Percentiles rank a stretch among this genome's conserved stretches.
These are phyloP conservation scores for Tetramorium bicarinatum DNA, from an alignment of 2,888 invertebrate species.

Conservation along the genomic window DNA sequence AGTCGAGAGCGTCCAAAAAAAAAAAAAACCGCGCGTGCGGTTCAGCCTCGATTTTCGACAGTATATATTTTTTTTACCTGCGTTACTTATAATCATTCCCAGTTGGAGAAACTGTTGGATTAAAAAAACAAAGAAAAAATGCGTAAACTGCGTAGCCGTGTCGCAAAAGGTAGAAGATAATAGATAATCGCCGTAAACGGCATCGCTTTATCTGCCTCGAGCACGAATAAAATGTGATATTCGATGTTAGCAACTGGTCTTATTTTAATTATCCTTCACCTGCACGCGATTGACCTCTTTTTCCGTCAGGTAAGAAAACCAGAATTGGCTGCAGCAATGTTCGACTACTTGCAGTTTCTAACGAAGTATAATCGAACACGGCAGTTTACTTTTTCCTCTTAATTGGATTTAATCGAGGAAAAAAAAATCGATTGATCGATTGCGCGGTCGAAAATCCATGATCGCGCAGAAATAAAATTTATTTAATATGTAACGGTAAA, in stretches of 20 bases:
- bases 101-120: constrained; percentile 1
- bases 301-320: constrained; percentile 32
- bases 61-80: not conserved
- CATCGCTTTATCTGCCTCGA: constrained; percentile 51
- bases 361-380: constrained; percentile 49
- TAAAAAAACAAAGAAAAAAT: constrained; percentile 35
- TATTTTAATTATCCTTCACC: constrained; percentile 58
- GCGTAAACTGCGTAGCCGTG: constrained; percentile 10
- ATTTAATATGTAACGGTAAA: constrained; percentile 32
- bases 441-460: constrained; percentile 24
- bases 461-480: constrained; percentile 5
- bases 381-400: constrained; percentile 36
- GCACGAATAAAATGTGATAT: constrained; percentile 45
- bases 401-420: constrained; percentile 41
- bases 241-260: constrained; percentile 49
- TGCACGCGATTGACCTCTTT: constrained; percentile 54
- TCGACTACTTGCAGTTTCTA: constrained; percentile 39
- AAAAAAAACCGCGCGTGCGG: not conserved
- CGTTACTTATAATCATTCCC: constrained; percentile 9
- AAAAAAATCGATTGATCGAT: constrained; percentile 39
- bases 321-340: constrained; percentile 45
- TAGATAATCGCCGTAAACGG: constrained; percentile 65
- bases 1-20: not conserved
- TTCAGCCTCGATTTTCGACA: not conserved
- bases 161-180: constrained; percentile 38